Percentiles rank a stretch among this genome's conserved stretches.
Conservation (phyloP, 2,797 vertebrate species). For the Melopsittacus undulatus region DNA sequence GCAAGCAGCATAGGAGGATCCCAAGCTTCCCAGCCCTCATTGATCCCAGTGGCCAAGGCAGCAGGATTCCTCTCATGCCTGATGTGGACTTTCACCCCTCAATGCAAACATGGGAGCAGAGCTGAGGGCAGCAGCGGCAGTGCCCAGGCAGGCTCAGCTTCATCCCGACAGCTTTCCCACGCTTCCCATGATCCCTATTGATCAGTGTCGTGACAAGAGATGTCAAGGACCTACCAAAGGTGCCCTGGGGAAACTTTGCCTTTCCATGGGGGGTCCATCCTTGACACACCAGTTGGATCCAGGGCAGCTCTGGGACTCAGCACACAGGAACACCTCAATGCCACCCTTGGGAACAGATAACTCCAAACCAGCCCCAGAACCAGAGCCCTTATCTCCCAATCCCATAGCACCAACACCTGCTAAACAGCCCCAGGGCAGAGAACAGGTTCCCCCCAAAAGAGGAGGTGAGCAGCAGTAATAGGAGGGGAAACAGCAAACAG, state of each 20-base stretch:
- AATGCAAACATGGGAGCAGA: conserved; percentile 56
- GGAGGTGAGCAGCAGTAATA: not conserved
- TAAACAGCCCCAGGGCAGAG: not conserved
- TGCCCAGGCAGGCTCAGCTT: conserved; percentile 20
- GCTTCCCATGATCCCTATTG: conserved; percentile 22
- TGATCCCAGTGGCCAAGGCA: conserved; percentile 53
- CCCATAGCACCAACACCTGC: not conserved
- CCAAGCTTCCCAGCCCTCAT: not conserved
- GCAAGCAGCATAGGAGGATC: accelerated
- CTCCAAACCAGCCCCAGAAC: not conserved
- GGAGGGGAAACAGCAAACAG: not conserved
- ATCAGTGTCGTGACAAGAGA: conserved; percentile 22
- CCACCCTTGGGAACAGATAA: not conserved
- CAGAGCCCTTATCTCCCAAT: not conserved
- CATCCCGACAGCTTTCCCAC: conserved; percentile 53
- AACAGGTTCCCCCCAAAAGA: not conserved
- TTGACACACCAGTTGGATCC: accelerated
- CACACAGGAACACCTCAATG: accelerated
- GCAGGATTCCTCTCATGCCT: conserved; percentile 77
- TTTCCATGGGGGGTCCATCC: not conserved
- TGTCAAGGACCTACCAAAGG: conserved; percentile 62
- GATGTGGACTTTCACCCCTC: conserved; percentile 60
- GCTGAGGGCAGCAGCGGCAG: not conserved
- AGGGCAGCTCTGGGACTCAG: not conserved
- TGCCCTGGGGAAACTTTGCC: not conserved